Base-by-base conservation (phyloP, 2,797 vertebrate species). In the Philypnodon macrostomus region DNA sequence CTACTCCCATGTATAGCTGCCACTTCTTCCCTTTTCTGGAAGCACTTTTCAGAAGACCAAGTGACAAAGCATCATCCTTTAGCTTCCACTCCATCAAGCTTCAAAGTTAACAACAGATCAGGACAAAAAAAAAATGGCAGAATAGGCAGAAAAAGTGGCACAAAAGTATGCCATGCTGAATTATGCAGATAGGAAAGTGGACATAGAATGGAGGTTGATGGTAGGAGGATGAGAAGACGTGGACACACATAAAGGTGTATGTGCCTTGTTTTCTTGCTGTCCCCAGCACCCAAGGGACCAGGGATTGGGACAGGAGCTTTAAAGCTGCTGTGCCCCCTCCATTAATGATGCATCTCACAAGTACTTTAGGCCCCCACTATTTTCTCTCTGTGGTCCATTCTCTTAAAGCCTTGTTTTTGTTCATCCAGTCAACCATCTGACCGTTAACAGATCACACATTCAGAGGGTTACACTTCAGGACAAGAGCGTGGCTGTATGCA, bases 331-430 rank as follows among this genome's bases (percentile, higher is more conserved):
- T 77, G 67, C 70, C 63, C 51, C 42, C 14, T n/a, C 75, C 73
- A 84, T 87, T 86, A 88, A 88, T 88, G 79, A 85, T 84, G 70
- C 75, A 85, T 87, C 63, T 73, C 62, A 85, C 69, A 61, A 81
- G 75, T 68, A 51, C 70, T 51, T 75, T 72, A 62, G 63, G 39
- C 53, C 54, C 63, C 67, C 50, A 34, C 9, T 32, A 9, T 36
- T 24, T 38, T 31, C 40, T 31, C 52, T 50, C 57, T 40, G 46
- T 49, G 35, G 58, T 32, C 21, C 30, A 54, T 58, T 67, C 45
- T 53, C 47, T 50, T 53, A 44, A 16, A 48, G 58, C 63, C 26
- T 44, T 34, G 13, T 50, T 54, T 21, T 56, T 68, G 14, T 41
- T 40, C n/a, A n/a, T n/a, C n/a, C n/a, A n/a, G 9, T 26, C 17